Percentiles rank a stretch among this genome's conserved stretches.
These are phyloP conservation scores for Eumerus sabulonum DNA, from an alignment of 2,888 invertebrate species.

Conservation along the genomic window DNA sequence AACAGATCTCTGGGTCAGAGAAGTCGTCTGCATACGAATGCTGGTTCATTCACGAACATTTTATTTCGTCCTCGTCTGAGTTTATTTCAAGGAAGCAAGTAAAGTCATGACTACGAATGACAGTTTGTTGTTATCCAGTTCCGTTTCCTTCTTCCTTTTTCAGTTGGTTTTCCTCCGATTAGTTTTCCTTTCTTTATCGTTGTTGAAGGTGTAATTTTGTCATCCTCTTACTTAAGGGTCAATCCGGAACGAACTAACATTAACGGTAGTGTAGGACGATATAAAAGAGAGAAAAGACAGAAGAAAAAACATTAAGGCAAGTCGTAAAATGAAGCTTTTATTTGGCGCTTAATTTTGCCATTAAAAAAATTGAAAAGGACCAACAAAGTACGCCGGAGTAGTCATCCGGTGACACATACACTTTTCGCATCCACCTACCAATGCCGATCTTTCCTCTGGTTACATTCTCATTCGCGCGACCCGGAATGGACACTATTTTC, in stretches of 20 bases:
- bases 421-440: conserved; percentile 2
- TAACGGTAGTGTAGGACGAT: background rate
- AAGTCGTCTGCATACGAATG: conserved; percentile 39
- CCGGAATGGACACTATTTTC: background rate
- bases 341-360: conserved; percentile 70
- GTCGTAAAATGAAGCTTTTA: conserved; percentile 69
- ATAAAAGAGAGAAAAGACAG: conserved; percentile 42
- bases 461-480: background rate
- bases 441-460: background rate
- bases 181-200: background rate
- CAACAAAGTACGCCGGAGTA: conserved; percentile 65
- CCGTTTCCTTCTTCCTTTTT: conserved; percentile 7
- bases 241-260: conserved; percentile 53
- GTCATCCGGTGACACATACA: conserved; percentile 54
- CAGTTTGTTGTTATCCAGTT: conserved; percentile 45
- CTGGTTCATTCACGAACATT: conserved; percentile 51
- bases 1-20: too few species aligned
- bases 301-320: conserved; percentile 32
- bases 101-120: conserved; percentile 51
- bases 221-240: conserved; percentile 68
- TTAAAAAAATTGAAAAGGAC: conserved; percentile 69
- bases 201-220: conserved; percentile 64
- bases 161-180: background rate
- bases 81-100: conserved; percentile 8
- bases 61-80: conserved; percentile 38